A percentile compares a stretch with the other conserved stretches of the same genome.
Conservation (phyloP, 2,888 invertebrate species). For the Microctonus aethiopoides region DNA sequence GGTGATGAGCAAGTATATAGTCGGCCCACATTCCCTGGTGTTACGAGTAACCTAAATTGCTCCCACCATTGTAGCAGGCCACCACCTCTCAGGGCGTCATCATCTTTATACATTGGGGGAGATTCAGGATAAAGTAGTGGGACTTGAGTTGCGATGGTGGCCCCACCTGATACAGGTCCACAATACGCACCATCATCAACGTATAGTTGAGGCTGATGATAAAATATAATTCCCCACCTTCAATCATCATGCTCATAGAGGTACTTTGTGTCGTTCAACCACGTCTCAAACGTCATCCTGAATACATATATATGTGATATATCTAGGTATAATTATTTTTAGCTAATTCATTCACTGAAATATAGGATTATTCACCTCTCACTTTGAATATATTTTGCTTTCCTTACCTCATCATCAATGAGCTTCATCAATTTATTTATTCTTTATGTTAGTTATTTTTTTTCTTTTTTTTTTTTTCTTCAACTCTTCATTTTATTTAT, state of each 20-base stretch:
- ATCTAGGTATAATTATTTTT: background rate
- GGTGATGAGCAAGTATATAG: conserved; percentile 64
- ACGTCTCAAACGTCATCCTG: background rate
- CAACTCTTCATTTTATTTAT: background rate
- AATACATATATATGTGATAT: background rate
- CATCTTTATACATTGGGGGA: conserved; percentile 27
- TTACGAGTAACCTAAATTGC: conserved; percentile 66
- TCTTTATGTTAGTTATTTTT: background rate
- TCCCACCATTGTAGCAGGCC: conserved; percentile 54
- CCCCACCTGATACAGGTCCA: conserved; percentile 13
- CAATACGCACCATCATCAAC: background rate
- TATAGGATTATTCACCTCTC: background rate
- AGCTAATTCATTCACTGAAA: background rate
- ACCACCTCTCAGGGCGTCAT: conserved; percentile 25
- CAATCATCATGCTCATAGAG: background rate
- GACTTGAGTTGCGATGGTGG: background rate
- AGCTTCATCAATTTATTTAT: background rate
- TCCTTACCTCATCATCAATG: background rate
- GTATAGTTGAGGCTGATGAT: background rate
- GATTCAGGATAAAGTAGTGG: background rate
- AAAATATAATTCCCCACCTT: background rate
- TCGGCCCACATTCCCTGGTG: conserved; percentile 65
- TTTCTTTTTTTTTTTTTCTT: background rate
- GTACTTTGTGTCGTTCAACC: background rate
- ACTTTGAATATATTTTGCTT: background rate